Evolutionary conservation across 1,140 invertebrate species (phyloP).

Genomic region (Melipona quadrifasciata): DNA sequence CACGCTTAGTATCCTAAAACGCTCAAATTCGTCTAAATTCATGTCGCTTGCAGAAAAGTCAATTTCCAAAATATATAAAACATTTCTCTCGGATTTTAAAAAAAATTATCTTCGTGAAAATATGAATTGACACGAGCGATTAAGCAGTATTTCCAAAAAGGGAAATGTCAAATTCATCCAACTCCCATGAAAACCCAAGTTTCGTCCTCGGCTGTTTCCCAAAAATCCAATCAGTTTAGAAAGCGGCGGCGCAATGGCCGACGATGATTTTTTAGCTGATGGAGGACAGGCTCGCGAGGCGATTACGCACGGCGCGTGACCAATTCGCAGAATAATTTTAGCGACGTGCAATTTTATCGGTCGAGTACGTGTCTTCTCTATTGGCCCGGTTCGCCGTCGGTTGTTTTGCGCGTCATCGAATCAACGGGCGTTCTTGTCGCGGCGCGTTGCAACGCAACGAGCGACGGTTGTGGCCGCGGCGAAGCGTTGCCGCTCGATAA

Average conservation of each 20-base stretch:
- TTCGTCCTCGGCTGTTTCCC: no score
- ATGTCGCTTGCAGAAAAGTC: no score
- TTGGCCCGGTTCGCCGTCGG: background rate
- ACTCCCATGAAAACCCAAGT: no score
- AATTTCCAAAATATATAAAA: no score
- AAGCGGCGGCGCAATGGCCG: background rate
- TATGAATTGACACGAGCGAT: no score
- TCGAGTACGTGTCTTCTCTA: background rate
- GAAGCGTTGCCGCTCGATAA: constrained; percentile 23
- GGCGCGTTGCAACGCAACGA: background rate
- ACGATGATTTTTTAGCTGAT: background rate
- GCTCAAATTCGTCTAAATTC: no score
- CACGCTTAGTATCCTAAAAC: no score
- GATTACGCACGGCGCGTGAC: background rate
- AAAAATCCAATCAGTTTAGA: background rate
- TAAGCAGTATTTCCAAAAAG: no score
- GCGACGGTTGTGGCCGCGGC: background rate
- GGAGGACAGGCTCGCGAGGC: background rate
- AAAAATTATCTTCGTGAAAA: no score
- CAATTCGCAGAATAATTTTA: background rate
- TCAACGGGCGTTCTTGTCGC: constrained; percentile 16
- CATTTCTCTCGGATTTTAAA: no score
- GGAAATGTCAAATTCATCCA: no score
- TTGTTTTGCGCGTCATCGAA: background rate
- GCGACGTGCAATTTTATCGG: constrained; percentile 6